Evolutionary conservation across 2,888 invertebrate species (phyloP).

Genomic region (Petrolisthes manimaculis): DNA sequence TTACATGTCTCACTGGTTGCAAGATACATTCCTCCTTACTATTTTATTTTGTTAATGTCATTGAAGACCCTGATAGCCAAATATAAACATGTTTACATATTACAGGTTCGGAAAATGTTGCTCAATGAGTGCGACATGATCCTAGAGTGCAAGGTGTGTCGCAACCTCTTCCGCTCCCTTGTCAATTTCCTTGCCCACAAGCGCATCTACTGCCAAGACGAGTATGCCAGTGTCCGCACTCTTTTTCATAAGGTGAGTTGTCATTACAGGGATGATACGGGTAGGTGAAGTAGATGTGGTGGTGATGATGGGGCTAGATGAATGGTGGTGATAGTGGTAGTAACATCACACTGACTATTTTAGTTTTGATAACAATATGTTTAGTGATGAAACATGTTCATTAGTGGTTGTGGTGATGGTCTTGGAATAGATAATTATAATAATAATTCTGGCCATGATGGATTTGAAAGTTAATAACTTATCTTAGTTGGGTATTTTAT

Average conservation of each 20-base stretch:
- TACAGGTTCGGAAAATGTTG: constrained; percentile 80
- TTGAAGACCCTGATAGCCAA: too few relatives aligned
- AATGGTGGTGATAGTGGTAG: neutral
- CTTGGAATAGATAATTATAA: neutral
- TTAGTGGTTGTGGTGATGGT: neutral
- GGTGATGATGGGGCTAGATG: neutral
- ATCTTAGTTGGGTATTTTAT: too few relatives aligned
- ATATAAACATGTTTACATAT: too few relatives aligned
- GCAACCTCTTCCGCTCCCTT: constrained; percentile 86
- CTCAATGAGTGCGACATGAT: constrained; percentile 88
- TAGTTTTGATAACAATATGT: neutral
- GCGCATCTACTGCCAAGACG: constrained; percentile 75
- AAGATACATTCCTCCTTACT: too few relatives aligned
- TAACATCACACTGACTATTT: neutral
- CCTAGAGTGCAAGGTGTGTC: constrained; percentile 89
- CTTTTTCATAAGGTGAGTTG: constrained; percentile 38
- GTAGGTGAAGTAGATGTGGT: neutral
- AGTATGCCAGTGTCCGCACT: constrained; percentile 42
- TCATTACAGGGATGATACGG: neutral
- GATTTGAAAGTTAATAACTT: too few relatives aligned
- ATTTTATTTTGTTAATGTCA: too few relatives aligned
- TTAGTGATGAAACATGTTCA: neutral
- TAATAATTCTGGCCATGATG: neutral
- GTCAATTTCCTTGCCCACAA: constrained; percentile 92
- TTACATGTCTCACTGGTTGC: too few relatives aligned